Evolutionary conservation across 2,888 invertebrate species (phyloP).

Genomic region (Epistrophe eligans): DNA sequence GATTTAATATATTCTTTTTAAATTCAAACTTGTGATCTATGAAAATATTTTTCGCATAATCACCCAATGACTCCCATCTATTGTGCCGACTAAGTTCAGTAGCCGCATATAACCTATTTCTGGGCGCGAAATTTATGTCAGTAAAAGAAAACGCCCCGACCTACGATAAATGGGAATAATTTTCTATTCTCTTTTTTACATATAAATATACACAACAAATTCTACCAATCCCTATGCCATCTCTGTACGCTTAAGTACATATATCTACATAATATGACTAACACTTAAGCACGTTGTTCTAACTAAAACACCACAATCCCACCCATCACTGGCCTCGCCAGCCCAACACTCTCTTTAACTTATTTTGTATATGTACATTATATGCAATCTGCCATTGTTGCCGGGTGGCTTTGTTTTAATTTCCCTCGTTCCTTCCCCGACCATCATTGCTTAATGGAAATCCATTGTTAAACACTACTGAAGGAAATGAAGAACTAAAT

Average conservation of each 20-base stretch:
- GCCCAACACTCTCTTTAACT: background rate
- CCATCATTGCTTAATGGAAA: slow-evolving; percentile 61
- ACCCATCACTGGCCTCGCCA: background rate
- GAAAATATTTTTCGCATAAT: too few species aligned
- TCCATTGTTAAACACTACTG: slow-evolving; percentile 58
- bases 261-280: slow-evolving; percentile 52
- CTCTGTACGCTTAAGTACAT: slow-evolving; percentile 41
- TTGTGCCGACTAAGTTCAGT: slow-evolving; percentile 30
- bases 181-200: slow-evolving; percentile 7
- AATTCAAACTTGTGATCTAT: too few species aligned
- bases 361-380: background rate
- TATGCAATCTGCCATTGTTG: slow-evolving; percentile 18
- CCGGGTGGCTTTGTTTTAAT: slow-evolving; percentile 51
- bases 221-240: slow-evolving; percentile 1
- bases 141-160: slow-evolving; percentile 16
- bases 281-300: slow-evolving; percentile 65
- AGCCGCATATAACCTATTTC: slow-evolving; percentile 43
- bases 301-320: slow-evolving; percentile 25
- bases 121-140: slow-evolving; percentile 37
- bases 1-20: too few species aligned
- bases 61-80: too few species aligned
- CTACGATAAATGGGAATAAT: slow-evolving; percentile 29
- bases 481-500: slow-evolving; percentile 19
- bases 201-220: slow-evolving; percentile 39
- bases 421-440: slow-evolving; percentile 2